Evolutionary conservation across 2,888 invertebrate genomes (phyloP).

Genomic region (Chrysina gloriosa): DNA sequence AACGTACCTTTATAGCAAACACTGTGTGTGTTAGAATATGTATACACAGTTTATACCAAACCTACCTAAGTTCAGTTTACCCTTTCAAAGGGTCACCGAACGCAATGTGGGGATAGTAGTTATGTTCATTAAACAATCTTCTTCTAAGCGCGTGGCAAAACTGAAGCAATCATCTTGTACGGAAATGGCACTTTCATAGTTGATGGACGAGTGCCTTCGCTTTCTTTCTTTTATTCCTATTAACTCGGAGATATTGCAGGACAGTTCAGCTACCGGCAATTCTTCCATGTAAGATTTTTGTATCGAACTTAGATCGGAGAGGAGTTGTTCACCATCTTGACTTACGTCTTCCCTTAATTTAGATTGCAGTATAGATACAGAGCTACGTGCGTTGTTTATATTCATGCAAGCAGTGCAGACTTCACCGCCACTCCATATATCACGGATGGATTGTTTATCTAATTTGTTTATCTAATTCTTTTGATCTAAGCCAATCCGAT

Average conservation of each 20-base stretch:
- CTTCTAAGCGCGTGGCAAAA: conserved; percentile 65
- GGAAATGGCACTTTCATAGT: conserved; percentile 50
- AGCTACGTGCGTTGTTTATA: conserved; percentile 49
- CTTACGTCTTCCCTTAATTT: conserved; percentile 67
- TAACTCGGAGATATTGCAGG: conserved; percentile 56
- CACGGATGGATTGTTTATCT: conserved; percentile 52
- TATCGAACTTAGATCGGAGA: conserved; percentile 70
- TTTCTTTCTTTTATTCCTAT: conserved; percentile 65
- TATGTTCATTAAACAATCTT: conserved; percentile 61
- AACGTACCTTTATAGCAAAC: conserved; percentile 44
- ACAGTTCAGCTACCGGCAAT: conserved; percentile 54
- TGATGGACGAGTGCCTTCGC: conserved; percentile 45
- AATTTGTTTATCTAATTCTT: conserved; percentile 43
- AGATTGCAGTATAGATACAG: conserved; percentile 51
- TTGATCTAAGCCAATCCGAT: conserved; percentile 48
- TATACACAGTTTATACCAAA: conserved; percentile 33
- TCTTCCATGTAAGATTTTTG: conserved; percentile 48
- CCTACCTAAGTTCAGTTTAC: conserved; percentile 46
- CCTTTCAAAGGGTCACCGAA: conserved; percentile 60
- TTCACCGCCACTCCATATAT: conserved; percentile 63
- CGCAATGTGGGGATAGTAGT: conserved; percentile 59
- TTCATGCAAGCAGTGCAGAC: conserved; percentile 61
- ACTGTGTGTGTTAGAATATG: conserved; percentile 46
- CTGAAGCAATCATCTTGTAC: conserved; percentile 65
- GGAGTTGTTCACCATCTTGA: conserved; percentile 73